Evolutionary conservation across 1,140 invertebrate species (phyloP).

Genomic region (Drosophila nasuta): DNA sequence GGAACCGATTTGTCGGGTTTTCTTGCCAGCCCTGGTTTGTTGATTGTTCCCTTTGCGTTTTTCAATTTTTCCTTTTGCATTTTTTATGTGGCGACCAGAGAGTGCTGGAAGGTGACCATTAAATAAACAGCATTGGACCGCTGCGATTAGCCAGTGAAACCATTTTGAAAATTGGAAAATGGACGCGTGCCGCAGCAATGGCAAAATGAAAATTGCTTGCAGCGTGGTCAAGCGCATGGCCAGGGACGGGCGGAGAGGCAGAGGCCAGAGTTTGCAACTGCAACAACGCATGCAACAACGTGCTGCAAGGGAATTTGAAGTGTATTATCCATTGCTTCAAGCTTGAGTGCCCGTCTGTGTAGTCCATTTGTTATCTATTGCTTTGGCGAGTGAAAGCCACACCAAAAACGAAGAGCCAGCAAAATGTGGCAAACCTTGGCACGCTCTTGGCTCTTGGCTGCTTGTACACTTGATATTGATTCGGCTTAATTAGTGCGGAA

Average conservation of each 20-base stretch:
- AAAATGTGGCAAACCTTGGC: conserved; percentile 39
- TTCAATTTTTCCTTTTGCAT: conserved; percentile 33
- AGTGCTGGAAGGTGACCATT: conserved; percentile 31
- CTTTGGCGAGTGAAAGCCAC: conserved; percentile 56
- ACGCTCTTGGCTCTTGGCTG: conserved; percentile 25
- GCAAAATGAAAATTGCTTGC: conserved; percentile 21
- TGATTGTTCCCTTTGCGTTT: conserved; percentile 6
- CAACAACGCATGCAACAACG: conserved; percentile 27
- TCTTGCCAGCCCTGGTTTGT: conserved; percentile 2
- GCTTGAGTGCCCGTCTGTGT: conserved; percentile 40
- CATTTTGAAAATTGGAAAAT: conserved; percentile 54
- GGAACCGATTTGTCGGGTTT: background rate
- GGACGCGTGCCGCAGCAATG: conserved; percentile 20
- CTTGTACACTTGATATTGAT: conserved; percentile 30
- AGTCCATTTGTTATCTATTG: conserved; percentile 28
- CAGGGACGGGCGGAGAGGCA: too few species aligned
- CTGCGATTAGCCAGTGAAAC: conserved; percentile 25
- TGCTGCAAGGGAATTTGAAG: background rate
- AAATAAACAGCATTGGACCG: conserved; percentile 46
- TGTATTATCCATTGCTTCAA: conserved; percentile 21
- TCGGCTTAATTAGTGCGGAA: conserved; percentile 77
- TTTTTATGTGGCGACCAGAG: conserved; percentile 13
- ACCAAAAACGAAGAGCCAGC: background rate
- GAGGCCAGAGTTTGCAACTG: conserved; percentile 1
- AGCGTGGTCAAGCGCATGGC: background rate